Evolutionary conservation across 2,797 vertebrate species (phyloP).

Genomic region (Enoplosus armatus): DNA sequence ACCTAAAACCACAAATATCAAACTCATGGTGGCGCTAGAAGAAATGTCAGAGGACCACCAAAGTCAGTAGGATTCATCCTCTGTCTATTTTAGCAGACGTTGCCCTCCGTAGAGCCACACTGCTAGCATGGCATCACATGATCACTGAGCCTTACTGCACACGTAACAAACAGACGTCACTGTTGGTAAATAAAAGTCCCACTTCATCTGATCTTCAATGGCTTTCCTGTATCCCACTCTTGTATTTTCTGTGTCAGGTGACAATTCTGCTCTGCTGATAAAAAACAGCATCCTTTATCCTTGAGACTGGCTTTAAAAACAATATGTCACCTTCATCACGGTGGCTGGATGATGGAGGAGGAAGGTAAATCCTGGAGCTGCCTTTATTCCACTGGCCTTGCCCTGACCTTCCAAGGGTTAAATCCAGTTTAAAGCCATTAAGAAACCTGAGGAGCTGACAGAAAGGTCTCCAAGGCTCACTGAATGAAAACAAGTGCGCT

Average conservation of each 20-base stretch:
- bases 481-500: conserved; percentile 47
- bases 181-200: not conserved
- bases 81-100: too few species aligned
- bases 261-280: conserved; percentile 22
- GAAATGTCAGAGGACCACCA: not conserved
- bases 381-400: conserved; percentile 73
- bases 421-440: conserved; percentile 57
- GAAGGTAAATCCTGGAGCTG: conserved; percentile 66
- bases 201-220: not conserved
- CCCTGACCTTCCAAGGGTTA: conserved; percentile 62
- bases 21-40: not conserved
- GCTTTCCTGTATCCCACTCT: not conserved
- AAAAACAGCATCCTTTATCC: conserved; percentile 9
- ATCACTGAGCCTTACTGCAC: not conserved
- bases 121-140: not conserved
- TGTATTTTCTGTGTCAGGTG: not conserved
- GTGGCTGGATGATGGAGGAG: conserved; percentile 35
- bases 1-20: not conserved
- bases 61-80: not conserved
- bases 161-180: not conserved
- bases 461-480: conserved; percentile 42
- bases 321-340: conserved; percentile 29
- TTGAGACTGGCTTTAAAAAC: conserved; percentile 47
- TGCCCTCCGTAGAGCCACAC: not conserved
- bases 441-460: conserved; percentile 59